phyloP scores from a whole-genome alignment of 2,888 invertebrate genomes.

The Scaptomyza flava region DNA sequence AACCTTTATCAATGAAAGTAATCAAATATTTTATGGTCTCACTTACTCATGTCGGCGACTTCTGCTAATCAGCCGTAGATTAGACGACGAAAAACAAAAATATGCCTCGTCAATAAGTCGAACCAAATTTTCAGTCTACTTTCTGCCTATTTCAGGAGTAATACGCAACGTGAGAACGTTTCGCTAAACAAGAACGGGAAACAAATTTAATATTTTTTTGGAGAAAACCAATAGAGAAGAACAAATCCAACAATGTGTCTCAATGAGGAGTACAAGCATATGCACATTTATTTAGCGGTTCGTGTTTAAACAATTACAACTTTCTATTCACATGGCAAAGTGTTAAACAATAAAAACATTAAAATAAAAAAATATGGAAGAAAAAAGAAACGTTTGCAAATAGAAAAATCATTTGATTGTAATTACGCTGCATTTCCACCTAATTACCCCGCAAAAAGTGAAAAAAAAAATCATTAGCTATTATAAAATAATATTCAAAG shows the following conservation, averaged over 20 bases:
- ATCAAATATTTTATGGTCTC: slow-evolving; percentile 45
- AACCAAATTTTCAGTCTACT: slow-evolving; percentile 53
- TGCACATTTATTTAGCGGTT: slow-evolving; percentile 80
- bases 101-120: slow-evolving; percentile 16
- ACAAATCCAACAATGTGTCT: slow-evolving; percentile 64
- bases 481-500: slow-evolving; percentile 20
- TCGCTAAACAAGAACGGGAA: slow-evolving; percentile 17
- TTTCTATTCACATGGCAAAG: slow-evolving; percentile 71
- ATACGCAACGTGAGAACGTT: slow-evolving; percentile 29
- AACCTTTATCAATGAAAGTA: slow-evolving; percentile 49
- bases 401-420: slow-evolving; percentile 75
- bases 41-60: slow-evolving; percentile 16
- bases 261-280: slow-evolving; percentile 77
- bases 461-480: slow-evolving; percentile 20
- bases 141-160: slow-evolving; percentile 48
- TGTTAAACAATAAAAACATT: slow-evolving; percentile 34
- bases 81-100: slow-evolving; percentile 15
- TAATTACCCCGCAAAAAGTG: slow-evolving; percentile 56
- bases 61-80: slow-evolving; percentile 51
- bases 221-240: neutral
- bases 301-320: slow-evolving; percentile 58
- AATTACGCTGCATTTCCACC: slow-evolving; percentile 75
- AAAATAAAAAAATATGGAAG: neutral
- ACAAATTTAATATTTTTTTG: neutral
- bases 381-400: slow-evolving; percentile 48